Base-by-base conservation (phyloP, 2,113 vertebrate genomes). In the Carassius carassius region DNA sequence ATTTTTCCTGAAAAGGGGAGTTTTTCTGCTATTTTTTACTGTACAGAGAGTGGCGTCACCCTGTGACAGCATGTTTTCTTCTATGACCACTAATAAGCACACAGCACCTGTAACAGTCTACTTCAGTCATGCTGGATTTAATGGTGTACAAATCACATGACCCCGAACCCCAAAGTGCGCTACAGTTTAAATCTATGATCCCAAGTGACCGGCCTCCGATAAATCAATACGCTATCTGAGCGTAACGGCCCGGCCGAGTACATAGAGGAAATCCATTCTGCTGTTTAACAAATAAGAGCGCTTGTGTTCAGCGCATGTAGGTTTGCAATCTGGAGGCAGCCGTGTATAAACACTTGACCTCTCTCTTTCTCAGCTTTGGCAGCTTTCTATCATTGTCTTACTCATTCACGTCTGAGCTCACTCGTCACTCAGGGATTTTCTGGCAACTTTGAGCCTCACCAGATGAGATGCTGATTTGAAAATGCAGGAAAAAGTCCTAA, bases 91-190 rank as follows among this genome's bases (percentile, higher is more conserved):
- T 67, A 67, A 67, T 67, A 32, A 67, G 16, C 63, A 67, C 63
- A 67, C 25, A 51, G 13, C 25, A 67, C 63, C 25, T 3, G 14
- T 67, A 25, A 1, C 63, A 62, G 56, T 54, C 49, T 56, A 44
- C 16, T 78, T 54, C 32, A 79, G 29, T 62, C 47, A 51, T 14
- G 44, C 47, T 77, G 74, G 23, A 54, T 32, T 85, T 86, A 86
- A 86, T 78, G 23, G 10, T 16, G 65, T 72, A 56, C 73, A 83
- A 84, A 88, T 85, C 83, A 80, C 85, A 86, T 85, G 85, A 83
- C 75, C 83, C 60, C 73, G 58, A 89, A 89, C 82, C 73, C 47
- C 83, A 85, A 37, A 78, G 47, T 44, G 70, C 56, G 56, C 51
- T 67, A 67, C 51, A 76, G 86, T 84, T 84, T 81, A 77, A 77